Conservation (phyloP, 1,140 invertebrate species). For the Triops longicaudatus region DNA sequence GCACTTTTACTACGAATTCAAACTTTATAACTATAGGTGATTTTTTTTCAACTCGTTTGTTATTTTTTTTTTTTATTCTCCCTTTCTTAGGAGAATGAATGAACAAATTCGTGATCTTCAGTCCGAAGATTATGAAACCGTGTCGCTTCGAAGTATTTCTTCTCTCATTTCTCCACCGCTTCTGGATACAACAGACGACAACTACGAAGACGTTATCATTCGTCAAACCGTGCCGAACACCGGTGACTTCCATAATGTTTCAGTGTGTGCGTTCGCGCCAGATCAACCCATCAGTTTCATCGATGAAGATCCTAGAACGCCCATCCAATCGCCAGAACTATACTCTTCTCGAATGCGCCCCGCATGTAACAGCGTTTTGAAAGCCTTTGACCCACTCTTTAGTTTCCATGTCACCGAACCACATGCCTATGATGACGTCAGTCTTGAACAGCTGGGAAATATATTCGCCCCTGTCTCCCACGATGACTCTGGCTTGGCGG, state of each 20-base stretch:
- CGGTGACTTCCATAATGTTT: neutral
- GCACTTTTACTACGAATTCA: too few relatives aligned
- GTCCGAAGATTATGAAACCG: neutral
- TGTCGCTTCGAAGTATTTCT: neutral
- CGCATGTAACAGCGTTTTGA: conserved; percentile 19
- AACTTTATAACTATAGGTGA: neutral
- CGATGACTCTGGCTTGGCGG: neutral
- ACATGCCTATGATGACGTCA: neutral
- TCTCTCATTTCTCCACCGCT: neutral
- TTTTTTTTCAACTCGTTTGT: neutral
- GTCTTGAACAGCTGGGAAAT: neutral
- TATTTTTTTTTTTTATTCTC: neutral
- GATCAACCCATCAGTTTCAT: neutral
- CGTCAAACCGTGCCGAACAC: neutral
- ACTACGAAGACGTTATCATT: neutral
- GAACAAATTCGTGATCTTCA: neutral
- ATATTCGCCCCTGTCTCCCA: neutral
- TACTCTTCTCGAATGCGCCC: neutral
- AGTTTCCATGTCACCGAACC: neutral
- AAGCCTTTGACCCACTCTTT: conserved; percentile 23
- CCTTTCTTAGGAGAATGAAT: neutral
- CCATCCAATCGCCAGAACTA: neutral
- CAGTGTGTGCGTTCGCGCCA: neutral
- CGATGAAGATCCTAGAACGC: neutral
- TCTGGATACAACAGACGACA: neutral